Conservation (phyloP, 1,140 invertebrate species). For the Cotesia typhae region DNA sequence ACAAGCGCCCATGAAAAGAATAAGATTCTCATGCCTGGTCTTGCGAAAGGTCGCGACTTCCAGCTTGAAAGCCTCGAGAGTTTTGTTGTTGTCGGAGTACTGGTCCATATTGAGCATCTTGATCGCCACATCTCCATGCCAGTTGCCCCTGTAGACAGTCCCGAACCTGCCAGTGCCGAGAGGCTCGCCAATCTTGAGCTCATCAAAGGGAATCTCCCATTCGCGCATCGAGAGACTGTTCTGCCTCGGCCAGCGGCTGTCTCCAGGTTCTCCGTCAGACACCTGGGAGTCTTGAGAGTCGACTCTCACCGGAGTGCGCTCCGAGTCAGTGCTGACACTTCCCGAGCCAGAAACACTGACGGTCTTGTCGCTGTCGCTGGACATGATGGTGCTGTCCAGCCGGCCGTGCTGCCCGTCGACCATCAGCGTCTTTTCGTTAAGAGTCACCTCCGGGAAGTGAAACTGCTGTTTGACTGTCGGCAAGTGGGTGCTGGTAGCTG, state of each 20-base stretch:
- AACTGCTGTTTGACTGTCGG: slow-evolving; percentile 75
- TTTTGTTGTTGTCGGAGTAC: slow-evolving; percentile 89
- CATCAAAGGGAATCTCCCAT: slow-evolving; percentile 97
- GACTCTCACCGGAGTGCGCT: slow-evolving; percentile 80
- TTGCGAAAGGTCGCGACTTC: slow-evolving; percentile 96
- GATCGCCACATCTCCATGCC: slow-evolving; percentile 99
- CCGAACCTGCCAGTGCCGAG: slow-evolving; percentile 94
- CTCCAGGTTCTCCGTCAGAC: slow-evolving; percentile 72
- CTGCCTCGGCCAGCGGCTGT: slow-evolving; percentile 82
- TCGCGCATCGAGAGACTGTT: slow-evolving; percentile 94
- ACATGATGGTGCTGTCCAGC: slow-evolving; percentile 76
- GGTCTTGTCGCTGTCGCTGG: slow-evolving; percentile 86
- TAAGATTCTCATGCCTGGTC: slow-evolving; percentile 97
- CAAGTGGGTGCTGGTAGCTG: slow-evolving; percentile 52
- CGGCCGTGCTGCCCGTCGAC: slow-evolving; percentile 66
- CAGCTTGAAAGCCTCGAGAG: slow-evolving; percentile 92
- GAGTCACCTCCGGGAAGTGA: slow-evolving; percentile 77
- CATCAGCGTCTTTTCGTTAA: slow-evolving; percentile 67
- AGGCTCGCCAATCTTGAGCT: slow-evolving; percentile 85
- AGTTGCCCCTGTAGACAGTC: slow-evolving; percentile 92
- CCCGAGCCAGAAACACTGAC: slow-evolving; percentile 78
- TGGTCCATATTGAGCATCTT: slow-evolving; percentile 94
- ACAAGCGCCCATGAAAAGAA: slow-evolving; percentile 99
- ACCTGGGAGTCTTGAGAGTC: slow-evolving; percentile 90
- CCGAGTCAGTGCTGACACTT: slow-evolving; percentile 81